phyloP scores from a whole-genome alignment of 1,140 invertebrate species.

The Drosophila subpulchrella region DNA sequence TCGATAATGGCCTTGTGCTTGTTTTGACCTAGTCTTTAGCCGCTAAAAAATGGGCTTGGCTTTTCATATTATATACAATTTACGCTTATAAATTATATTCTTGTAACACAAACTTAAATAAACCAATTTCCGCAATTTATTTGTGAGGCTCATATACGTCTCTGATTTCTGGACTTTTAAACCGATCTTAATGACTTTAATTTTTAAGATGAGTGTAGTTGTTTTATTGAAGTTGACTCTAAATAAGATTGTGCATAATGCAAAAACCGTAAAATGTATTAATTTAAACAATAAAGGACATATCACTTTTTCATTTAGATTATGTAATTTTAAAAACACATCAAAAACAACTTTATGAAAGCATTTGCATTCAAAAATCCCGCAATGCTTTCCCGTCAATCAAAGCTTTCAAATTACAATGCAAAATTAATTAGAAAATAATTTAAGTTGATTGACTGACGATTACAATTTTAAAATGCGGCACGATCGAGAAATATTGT shows the following conservation, averaged over 20 bases:
- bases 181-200: too few relatives aligned
- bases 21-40: constrained; percentile 22
- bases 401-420: neutral
- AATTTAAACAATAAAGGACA: too few relatives aligned
- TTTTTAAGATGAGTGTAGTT: too few relatives aligned
- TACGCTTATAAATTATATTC: neutral
- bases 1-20: constrained; percentile 16
- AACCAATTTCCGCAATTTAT: too few relatives aligned
- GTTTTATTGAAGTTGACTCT: too few relatives aligned
- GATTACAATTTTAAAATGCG: constrained; percentile 7
- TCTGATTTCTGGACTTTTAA: too few relatives aligned
- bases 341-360: neutral
- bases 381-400: neutral
- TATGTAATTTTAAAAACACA: too few relatives aligned
- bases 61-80: neutral
- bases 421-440: constrained; percentile 15
- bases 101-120: neutral
- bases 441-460: constrained; percentile 25
- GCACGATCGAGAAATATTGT: constrained; percentile 19
- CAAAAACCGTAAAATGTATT: too few relatives aligned
- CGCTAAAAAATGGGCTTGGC: constrained; percentile 1
- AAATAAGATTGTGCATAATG: too few relatives aligned
- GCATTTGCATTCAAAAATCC: too few relatives aligned
- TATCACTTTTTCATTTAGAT: too few relatives aligned
- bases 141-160: too few relatives aligned